phyloP scores from a whole-genome alignment of 1,140 invertebrate genomes.

The Lamellibrachia luymesi region DNA sequence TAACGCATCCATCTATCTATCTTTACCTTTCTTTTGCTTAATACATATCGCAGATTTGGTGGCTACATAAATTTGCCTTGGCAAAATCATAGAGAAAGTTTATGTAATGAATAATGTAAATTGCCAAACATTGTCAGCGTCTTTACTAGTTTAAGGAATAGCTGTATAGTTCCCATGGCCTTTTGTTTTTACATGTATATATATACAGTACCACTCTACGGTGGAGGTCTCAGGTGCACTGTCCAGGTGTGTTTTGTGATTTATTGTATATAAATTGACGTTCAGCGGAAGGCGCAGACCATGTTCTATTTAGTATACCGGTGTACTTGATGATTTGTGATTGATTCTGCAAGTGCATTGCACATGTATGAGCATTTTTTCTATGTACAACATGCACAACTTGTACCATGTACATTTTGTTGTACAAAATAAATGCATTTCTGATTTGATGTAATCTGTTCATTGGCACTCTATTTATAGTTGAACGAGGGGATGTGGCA shows the following conservation, averaged over 20 bases:
- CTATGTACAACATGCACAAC: not conserved
- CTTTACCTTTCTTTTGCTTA: no score
- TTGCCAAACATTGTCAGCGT: not conserved
- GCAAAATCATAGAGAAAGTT: not conserved
- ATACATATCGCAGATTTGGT: not conserved
- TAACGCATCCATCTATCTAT: not conserved
- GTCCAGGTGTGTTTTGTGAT: not conserved
- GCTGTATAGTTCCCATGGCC: not conserved
- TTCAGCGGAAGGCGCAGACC: not conserved
- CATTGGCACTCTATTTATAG: not conserved
- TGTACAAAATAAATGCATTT: constrained; percentile 1
- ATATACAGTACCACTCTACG: not conserved
- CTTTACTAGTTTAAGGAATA: not conserved
- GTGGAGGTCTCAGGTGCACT: not conserved
- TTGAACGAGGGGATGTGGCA: not conserved
- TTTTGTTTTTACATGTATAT: not conserved
- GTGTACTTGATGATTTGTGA: not conserved
- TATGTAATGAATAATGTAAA: not conserved
- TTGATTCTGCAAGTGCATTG: not conserved
- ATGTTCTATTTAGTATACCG: not conserved
- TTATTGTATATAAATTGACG: constrained; percentile 1
- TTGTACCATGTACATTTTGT: not conserved
- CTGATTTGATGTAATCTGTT: not conserved
- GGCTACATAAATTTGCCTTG: not conserved
- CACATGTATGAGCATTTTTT: not conserved